These are phyloP conservation scores for Amitus sp. DNA, from an alignment of 2,888 invertebrate genomes.

Conservation along the genomic window DNA sequence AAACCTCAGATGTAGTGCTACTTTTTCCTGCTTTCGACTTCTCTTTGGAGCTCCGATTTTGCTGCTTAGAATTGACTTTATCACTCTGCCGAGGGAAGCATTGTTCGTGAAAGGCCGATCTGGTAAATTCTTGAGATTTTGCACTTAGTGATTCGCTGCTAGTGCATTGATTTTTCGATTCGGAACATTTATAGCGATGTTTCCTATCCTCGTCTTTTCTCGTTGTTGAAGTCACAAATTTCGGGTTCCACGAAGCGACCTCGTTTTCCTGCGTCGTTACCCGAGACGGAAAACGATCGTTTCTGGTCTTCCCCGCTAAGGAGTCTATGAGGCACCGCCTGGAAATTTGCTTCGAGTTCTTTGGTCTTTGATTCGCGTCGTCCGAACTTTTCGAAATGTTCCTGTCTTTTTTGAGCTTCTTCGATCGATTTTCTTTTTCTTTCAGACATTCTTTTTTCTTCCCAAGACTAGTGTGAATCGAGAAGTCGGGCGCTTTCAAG, in stretches of 20 bases:
- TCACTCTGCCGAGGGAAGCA: slow-evolving; percentile 48
- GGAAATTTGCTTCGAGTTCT: slow-evolving; percentile 52
- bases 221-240: slow-evolving; percentile 48
- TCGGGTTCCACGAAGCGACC: slow-evolving; percentile 46
- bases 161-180: slow-evolving; percentile 48
- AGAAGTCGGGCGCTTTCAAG: slow-evolving; percentile 55
- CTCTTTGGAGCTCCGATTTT: slow-evolving; percentile 35
- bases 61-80: slow-evolving; percentile 44
- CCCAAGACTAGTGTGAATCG: slow-evolving; percentile 49
- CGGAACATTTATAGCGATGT: slow-evolving; percentile 47
- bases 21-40: slow-evolving; percentile 45
- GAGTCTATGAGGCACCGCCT: slow-evolving; percentile 52
- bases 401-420: slow-evolving; percentile 58
- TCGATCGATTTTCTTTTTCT: slow-evolving; percentile 59
- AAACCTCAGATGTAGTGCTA: slow-evolving; percentile 47
- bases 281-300: slow-evolving; percentile 45
- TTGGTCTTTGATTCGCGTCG: slow-evolving; percentile 43
- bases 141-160: slow-evolving; percentile 53
- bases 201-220: slow-evolving; percentile 56
- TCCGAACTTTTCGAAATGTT: slow-evolving; percentile 45
- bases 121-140: slow-evolving; percentile 46
- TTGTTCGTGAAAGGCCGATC: slow-evolving; percentile 46
- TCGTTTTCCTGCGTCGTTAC: slow-evolving; percentile 47
- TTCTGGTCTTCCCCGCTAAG: slow-evolving; percentile 47
- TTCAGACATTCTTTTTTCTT: slow-evolving; percentile 60